These are phyloP conservation scores for Copidosoma floridanum DNA, from an alignment of 1,140 invertebrate genomes.

Conservation along the genomic window DNA sequence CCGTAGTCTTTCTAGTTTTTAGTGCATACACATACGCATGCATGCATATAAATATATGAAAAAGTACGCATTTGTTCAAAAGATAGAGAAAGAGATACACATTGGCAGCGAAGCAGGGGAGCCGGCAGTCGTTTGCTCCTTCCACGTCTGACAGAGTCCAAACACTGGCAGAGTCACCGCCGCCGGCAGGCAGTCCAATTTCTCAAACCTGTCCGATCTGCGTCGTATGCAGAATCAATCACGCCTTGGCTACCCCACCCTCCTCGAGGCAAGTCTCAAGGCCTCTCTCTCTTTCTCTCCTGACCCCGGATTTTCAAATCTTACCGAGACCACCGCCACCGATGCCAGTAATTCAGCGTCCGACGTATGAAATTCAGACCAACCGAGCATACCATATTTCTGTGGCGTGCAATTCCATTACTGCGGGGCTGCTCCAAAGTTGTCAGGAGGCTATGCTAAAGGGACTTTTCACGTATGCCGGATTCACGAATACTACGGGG, in stretches of 20 bases:
- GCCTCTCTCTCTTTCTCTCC: too few relatives aligned
- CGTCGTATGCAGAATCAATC: slow-evolving; percentile 61
- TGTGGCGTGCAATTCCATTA: slow-evolving; percentile 15
- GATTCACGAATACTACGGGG: too few relatives aligned
- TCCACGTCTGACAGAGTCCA: not conserved
- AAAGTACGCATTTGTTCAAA: too few relatives aligned
- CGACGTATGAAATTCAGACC: slow-evolving; percentile 34
- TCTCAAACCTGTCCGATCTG: slow-evolving; percentile 59
- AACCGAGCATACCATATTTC: slow-evolving; percentile 28
- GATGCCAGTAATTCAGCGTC: slow-evolving; percentile 42
- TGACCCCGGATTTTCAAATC: slow-evolving; percentile 46
- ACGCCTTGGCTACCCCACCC: slow-evolving; percentile 28
- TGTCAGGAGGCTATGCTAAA: too few relatives aligned
- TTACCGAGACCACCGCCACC: slow-evolving; percentile 40
- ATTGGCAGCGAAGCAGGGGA: too few relatives aligned
- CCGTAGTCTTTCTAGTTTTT: too few relatives aligned
- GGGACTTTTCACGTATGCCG: too few relatives aligned
- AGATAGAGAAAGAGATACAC: not conserved
- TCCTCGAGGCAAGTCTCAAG: too few relatives aligned
- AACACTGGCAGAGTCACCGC: slow-evolving; percentile 25
- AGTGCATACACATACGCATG: too few relatives aligned
- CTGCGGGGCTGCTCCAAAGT: too few relatives aligned
- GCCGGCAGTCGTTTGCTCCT: not conserved
- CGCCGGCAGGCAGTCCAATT: slow-evolving; percentile 54
- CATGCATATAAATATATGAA: too few relatives aligned